Evolutionary conservation across 2,888 invertebrate species (phyloP), one percentile per base, ranked within the genome.

Genomic region (Lasioglossum leucozonium): DNA sequence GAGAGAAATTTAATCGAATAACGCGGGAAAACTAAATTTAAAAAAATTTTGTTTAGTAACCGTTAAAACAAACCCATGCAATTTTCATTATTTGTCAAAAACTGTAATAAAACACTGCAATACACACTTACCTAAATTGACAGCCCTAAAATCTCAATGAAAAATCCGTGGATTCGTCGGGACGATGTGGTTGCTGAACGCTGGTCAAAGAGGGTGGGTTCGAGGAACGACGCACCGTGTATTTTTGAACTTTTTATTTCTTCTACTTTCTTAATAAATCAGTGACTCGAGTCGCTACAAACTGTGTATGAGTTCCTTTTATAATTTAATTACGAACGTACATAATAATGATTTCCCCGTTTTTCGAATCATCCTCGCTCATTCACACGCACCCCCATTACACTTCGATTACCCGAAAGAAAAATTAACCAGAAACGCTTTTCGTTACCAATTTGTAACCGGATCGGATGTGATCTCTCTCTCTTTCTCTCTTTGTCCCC

Each of bases 271-370:
- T 93, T 93, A 94, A 87, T 93, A 93, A 94, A 93, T 92, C 89
- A 90, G 92, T 93, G 93, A 93, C 91, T 93, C 93, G 92, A 93
- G 90, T 93, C 91, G 93, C 94, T 94, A 95, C 94, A 93, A 92
- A 94, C 87, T 92, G 88, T 91, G 86, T 93, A 93, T 92, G 90
- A 92, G 93, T 93, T 91, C 91, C 74, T 84, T 84, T 84, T 84
- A 84, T 92, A 92, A 92, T 92, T 93, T 92, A 93, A 91, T 93
- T 89, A 90, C 87, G 87, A 88, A 90, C 87, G 71, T 84, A 84
- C 83, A 87, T 91, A 91, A 90, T 86, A 86, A 88, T 87, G 86
- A 86, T 86, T 83, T 80, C 72, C 71, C 37, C 67, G 37, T 30
- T 26, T n/a, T 44, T 84, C 88, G 83, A 87, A 86, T 89, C 87